Evolutionary conservation across 2,888 invertebrate genomes (phyloP), one percentile per base, ranked within the genome.

Genomic region (Myopa testacea): DNA sequence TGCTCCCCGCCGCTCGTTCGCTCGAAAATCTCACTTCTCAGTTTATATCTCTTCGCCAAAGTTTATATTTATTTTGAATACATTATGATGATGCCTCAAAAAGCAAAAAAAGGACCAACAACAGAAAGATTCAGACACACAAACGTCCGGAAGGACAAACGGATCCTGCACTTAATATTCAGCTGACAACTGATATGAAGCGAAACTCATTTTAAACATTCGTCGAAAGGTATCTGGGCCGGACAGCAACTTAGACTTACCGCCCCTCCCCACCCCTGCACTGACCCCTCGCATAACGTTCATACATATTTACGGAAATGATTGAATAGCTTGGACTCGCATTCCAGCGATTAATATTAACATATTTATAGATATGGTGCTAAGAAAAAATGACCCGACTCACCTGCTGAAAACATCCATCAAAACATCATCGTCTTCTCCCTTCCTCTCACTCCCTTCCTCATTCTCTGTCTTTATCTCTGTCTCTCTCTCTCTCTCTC

Each of bases 291-390:
- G 4, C n/a, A 26, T 26, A 26, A 1, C 55, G 55, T 6, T 55
- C 71, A 58, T 58, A 71, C 38, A 58, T 65, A 74, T 74, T 74
- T 65, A 65, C 34, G n/a, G 14, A 60, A 74, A 52, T 74, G 34
- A 74, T 74, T 74, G 74, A 74, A 52, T 50, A 52, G 52, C 74
- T 74, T 50, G 38, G 10, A 63, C 26, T 12, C 10, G 60, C 19
- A 69, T 69, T 26, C 45, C 19, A 45, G 69, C 75, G 26, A 75
- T 69, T 69, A 69, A 58, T 45, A 69, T 75, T 75, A 60, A 52
- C 60, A 71, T 71, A 71, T 74, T 74, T 74, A 63, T 65, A 65
- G 50, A 65, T 10, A 65, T 63, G 50, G 50, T 65, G 63, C 52
- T 37, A 74, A 50, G 50, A 68, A 40, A 38, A 45, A 10, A 45